Percentiles rank a stretch among this genome's conserved stretches.
These are phyloP conservation scores for Blomia tropicalis DNA, from an alignment of 2,888 invertebrate species.

Conservation along the genomic window DNA sequence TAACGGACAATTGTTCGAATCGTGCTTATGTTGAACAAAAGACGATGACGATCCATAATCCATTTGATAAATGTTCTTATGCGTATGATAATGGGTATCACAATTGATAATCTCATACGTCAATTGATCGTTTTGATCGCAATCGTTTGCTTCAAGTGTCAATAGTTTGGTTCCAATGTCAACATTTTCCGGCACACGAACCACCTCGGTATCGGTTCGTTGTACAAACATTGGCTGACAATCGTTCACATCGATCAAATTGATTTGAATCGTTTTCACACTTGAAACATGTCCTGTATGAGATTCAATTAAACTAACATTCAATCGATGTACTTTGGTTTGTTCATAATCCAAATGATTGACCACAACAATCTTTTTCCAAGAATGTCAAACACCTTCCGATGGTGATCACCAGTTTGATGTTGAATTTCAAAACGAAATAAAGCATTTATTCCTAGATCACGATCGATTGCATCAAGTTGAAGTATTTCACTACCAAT, in stretches of 20 bases:
- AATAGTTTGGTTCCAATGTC: conserved; percentile 20
- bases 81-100: conserved; percentile 19
- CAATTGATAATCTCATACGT: conserved; percentile 18
- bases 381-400: conserved; percentile 19
- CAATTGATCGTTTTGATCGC: conserved; percentile 11
- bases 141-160: conserved; percentile 15
- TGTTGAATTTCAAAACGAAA: conserved; percentile 50
- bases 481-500: conserved; percentile 64
- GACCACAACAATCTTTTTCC: conserved; percentile 69
- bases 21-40: conserved; percentile 16
- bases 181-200: conserved; percentile 13
- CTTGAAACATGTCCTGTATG: conserved; percentile 55
- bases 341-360: conserved; percentile 81
- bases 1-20: conserved; percentile 30
- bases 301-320: conserved; percentile 72
- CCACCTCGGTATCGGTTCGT: conserved; percentile 19
- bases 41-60: too few relatives aligned
- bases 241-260: conserved; percentile 81
- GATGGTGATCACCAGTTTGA: conserved; percentile 57
- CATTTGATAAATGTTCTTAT: background rate
- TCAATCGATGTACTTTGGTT: conserved; percentile 59
- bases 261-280: conserved; percentile 39
- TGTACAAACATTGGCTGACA: conserved; percentile 74
- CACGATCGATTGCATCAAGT: conserved; percentile 68
- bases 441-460: conserved; percentile 60